Evolutionary conservation across 1,140 invertebrate species (phyloP).

Genomic region (Popillia japonica): DNA sequence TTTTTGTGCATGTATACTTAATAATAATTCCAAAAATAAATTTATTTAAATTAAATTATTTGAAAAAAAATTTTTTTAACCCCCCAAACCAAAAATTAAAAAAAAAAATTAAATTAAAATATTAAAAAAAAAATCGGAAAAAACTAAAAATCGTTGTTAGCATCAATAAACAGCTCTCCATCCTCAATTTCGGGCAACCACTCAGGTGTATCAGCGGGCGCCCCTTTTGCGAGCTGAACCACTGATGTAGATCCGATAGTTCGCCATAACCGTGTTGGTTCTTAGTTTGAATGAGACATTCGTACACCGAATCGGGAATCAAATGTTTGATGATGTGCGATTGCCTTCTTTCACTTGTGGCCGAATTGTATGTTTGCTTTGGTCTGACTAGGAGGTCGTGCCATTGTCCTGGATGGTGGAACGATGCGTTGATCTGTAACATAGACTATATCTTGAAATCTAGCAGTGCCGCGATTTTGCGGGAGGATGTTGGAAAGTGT

Average conservation of each 20-base stretch:
- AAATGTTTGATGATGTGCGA: constrained; percentile 62
- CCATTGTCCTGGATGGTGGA: constrained; percentile 76
- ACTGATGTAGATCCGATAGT: constrained; percentile 61
- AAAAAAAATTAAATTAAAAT: no score
- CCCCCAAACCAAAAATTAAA: no score
- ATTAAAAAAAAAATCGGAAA: background rate
- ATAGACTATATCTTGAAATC: constrained; percentile 34
- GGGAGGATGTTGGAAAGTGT: background rate
- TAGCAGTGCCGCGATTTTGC: background rate
- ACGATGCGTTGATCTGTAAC: constrained; percentile 73
- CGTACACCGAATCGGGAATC: constrained; percentile 69
- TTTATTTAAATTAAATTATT: background rate
- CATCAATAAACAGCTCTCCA: background rate
- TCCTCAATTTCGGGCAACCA: background rate
- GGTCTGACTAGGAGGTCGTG: constrained; percentile 67
- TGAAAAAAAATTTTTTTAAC: background rate
- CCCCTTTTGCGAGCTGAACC: constrained; percentile 56
- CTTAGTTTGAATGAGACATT: constrained; percentile 71
- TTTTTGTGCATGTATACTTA: background rate
- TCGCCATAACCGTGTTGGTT: constrained; percentile 74
- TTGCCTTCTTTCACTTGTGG: constrained; percentile 54
- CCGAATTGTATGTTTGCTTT: constrained; percentile 54
- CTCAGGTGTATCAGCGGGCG: constrained; percentile 39
- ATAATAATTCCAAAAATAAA: background rate
- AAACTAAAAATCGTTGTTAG: background rate